Evolutionary conservation across 2,888 invertebrate species (phyloP), one percentile per base, ranked within the genome.

Genomic region (Cheilosia pagana): DNA sequence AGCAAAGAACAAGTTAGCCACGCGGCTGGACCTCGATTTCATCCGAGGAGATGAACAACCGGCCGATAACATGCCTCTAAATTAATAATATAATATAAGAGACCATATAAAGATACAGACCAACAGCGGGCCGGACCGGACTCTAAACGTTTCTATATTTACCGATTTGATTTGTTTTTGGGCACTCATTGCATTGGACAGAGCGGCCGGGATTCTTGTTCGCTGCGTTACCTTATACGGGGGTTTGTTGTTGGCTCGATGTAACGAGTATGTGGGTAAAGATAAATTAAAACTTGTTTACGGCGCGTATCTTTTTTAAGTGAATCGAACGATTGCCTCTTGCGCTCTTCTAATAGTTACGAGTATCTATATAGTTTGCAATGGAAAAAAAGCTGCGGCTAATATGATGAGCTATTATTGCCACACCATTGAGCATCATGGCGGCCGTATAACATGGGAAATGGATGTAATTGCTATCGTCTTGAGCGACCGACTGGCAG

Each of bases 51-150:
- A 75, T 65, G 59, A 71, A 81, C 75, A 75, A 55, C 41, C 75
- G 53, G 65, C 60, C 71, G 75, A 85, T 75, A 65, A 85, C 81
- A 85, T 71, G 81, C 67, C 81, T 81, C 52, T 85, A 85, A 85
- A 85, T 85, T 85, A 85, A 81, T 85, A 85, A 85, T 85, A 85
- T 81, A 43, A 81, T 65, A 85, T 81, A 76, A 85, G 60, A 85
- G 39, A 10, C 85, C 81, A 81, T 85, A 85, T 85, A 81, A 52
- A 85, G 81, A 65, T 81, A 45, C 48, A 60, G 52, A 19, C 55
- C 60, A 68, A 74, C 52, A 62, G 65, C 57, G 39, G 57, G 21
- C 39, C 28, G 41, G 35, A 31, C 31, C 60, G 71, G 53, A 43
- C 75, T 67, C 75, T 85, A 79, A 85, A 81, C 85, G 81, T 85